These are phyloP conservation scores for Chaenogobius annularis DNA, from an alignment of 2,113 vertebrate species.

Conservation along the genomic window DNA sequence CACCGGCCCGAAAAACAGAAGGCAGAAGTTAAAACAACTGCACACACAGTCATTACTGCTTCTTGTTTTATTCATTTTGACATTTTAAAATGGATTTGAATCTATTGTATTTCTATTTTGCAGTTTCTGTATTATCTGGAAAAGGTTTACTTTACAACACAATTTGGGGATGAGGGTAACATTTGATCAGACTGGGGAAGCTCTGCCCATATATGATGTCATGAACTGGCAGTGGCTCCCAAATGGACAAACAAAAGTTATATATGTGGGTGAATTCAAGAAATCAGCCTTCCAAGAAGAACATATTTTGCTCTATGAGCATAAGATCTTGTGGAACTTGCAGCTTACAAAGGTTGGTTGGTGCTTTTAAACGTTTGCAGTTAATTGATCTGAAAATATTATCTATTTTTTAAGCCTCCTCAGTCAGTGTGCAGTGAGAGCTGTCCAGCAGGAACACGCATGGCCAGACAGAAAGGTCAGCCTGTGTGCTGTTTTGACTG, in stretches of 20 bases:
- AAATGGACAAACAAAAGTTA: slow-evolving; percentile 52
- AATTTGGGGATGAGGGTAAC: slow-evolving; percentile 70
- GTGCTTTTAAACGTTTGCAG: background rate
- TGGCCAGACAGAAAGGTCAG: slow-evolving; percentile 66
- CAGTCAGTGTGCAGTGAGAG: slow-evolving; percentile 72
- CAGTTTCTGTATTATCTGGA: slow-evolving; percentile 2
- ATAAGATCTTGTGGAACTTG: slow-evolving; percentile 67
- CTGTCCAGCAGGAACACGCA: slow-evolving; percentile 72
- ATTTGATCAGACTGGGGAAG: slow-evolving; percentile 75
- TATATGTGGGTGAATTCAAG: slow-evolving; percentile 64
- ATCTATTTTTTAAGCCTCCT: slow-evolving; percentile 56
- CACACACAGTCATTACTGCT: background rate
- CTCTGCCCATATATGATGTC: slow-evolving; percentile 73
- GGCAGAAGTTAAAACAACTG: background rate
- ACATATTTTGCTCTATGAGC: slow-evolving; percentile 55
- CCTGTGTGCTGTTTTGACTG: slow-evolving; percentile 78
- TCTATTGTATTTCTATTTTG: background rate
- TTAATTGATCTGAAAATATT: background rate
- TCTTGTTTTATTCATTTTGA: no score
- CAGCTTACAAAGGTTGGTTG: slow-evolving; percentile 32
- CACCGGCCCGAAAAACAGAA: no score
- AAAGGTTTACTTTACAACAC: slow-evolving; percentile 53
- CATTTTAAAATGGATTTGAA: background rate
- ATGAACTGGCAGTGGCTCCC: slow-evolving; percentile 71
- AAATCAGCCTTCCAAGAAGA: slow-evolving; percentile 45